Evolutionary conservation across 2,797 vertebrate genomes (phyloP).

Genomic region (Dromococcyx pavoninus): DNA sequence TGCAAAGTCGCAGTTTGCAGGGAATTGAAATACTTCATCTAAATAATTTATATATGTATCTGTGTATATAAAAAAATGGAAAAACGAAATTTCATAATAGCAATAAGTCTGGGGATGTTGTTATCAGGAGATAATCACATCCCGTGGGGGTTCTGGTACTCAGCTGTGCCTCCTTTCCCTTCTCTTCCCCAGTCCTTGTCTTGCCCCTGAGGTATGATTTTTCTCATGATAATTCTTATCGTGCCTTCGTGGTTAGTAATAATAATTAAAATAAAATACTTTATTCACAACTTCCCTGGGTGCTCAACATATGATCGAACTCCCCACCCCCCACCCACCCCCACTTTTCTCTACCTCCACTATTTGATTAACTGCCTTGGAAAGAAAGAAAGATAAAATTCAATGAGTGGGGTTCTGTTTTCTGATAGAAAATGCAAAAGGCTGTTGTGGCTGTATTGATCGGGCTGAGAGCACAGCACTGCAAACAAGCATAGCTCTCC

Average conservation of each 20-base stretch:
- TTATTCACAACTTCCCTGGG: slow-evolving; percentile 69
- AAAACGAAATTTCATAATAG: slow-evolving; percentile 77
- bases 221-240: slow-evolving; percentile 77
- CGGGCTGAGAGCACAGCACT: slow-evolving; percentile 4
- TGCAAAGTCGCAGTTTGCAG: slow-evolving; percentile 72
- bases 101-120: slow-evolving; percentile 75
- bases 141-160: slow-evolving; percentile 75
- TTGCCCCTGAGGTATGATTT: slow-evolving; percentile 77
- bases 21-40: slow-evolving; percentile 77
- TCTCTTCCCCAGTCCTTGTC: slow-evolving; percentile 51
- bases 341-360: not conserved
- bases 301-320: slow-evolving; percentile 19
- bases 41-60: slow-evolving; percentile 80
- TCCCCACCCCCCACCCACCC: not conserved
- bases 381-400: slow-evolving; percentile 1
- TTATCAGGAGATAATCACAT: slow-evolving; percentile 83
- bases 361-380: slow-evolving; percentile 49
- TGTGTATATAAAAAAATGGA: slow-evolving; percentile 71
- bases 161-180: slow-evolving; percentile 73
- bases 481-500: slow-evolving; percentile 65
- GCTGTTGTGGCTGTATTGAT: slow-evolving; percentile 72
- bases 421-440: slow-evolving; percentile 47
- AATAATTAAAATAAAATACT: slow-evolving; percentile 75
- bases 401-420: slow-evolving; percentile 33
- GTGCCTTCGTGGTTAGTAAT: slow-evolving; percentile 72